Base-by-base conservation (phyloP, 2,888 invertebrate species). In the Aspidapion aeneum region DNA sequence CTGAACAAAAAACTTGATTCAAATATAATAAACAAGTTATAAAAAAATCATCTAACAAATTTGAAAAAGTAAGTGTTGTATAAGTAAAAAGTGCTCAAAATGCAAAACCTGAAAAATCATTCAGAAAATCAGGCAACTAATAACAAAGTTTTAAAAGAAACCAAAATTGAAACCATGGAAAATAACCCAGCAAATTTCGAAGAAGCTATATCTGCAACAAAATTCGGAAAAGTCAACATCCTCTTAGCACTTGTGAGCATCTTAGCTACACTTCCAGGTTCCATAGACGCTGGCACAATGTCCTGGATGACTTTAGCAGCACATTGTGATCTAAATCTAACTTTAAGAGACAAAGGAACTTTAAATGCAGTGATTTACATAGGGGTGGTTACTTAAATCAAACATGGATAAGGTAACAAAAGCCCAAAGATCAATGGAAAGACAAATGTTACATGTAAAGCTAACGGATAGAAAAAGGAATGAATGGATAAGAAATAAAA, bases 361-460 rank as follows among this genome's bases (percentile, higher is more conserved):
- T 78, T 92, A 2, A 87, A 88, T 65, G 87, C 88, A 1, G 84
- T 87, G 64, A 87, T 89, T 7, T 92, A 90, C 79, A 83, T 86
- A 74, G 91, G 90, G 18, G 91, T 91, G 89, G 87, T 89, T 67
- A 81, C 85, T 1, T 90, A 90, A 48, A 88, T n/a, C n/a, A n/a
- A n/a, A n/a, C n/a, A n/a, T n/a, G n/a, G n/a, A n/a, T n/a, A n/a
- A n/a, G n/a, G n/a, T n/a, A n/a, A n/a, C n/a, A n/a, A n/a, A n/a
- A n/a, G n/a, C n/a, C n/a, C n/a, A n/a, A n/a, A n/a, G n/a, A n/a
- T n/a, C n/a, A n/a, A n/a, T n/a, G n/a, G n/a, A n/a, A n/a, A n/a
- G n/a, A n/a, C n/a, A n/a, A n/a, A n/a, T n/a, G n/a, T n/a, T n/a
- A n/a, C n/a, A n/a, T n/a, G n/a, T n/a, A n/a, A n/a, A n/a, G n/a